Percentiles rank a stretch among this genome's conserved stretches.
Evolutionary conservation across 2,797 vertebrate species (phyloP).

Genomic region (Pipistrellus kuhlii): DNA sequence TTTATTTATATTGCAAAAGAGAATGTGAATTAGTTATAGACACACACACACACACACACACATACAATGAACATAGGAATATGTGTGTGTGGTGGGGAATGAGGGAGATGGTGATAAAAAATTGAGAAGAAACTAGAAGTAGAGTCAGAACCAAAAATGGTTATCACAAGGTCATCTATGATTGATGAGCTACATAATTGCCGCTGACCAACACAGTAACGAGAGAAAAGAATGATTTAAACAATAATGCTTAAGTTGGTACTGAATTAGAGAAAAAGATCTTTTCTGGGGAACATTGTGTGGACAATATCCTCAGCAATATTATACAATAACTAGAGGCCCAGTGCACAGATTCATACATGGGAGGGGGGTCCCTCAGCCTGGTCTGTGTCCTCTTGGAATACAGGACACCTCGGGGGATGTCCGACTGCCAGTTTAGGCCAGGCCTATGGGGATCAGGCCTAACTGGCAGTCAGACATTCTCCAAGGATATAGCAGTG

Average conservation of each 20-base stretch:
- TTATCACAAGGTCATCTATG: not conserved
- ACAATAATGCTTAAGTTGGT: not conserved
- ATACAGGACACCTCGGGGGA: too few relatives aligned
- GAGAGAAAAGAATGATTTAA: slow-evolving; percentile 21
- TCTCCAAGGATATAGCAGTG: too few relatives aligned
- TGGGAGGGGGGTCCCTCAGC: too few relatives aligned
- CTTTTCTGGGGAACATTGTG: not conserved
- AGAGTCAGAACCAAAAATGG: not conserved
- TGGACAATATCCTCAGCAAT: not conserved
- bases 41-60: slow-evolving; percentile 15
- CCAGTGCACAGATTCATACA: too few relatives aligned
- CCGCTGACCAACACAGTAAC: not conserved
- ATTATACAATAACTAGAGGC: not conserved
- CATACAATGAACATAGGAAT: slow-evolving; percentile 10
- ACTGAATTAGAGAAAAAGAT: slow-evolving; percentile 37
- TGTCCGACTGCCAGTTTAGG: too few relatives aligned
- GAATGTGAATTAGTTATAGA: slow-evolving; percentile 51
- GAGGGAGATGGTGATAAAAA: not conserved
- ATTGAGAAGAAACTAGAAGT: not conserved
- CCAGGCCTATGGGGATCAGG: too few relatives aligned
- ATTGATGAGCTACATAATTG: not conserved
- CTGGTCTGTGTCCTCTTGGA: too few relatives aligned
- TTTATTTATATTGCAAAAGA: slow-evolving; percentile 48
- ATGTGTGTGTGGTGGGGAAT: too few relatives aligned
- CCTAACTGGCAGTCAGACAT: too few relatives aligned